Base-by-base conservation (phyloP, 2,113 vertebrate species). In the Eclectus roratus region DNA sequence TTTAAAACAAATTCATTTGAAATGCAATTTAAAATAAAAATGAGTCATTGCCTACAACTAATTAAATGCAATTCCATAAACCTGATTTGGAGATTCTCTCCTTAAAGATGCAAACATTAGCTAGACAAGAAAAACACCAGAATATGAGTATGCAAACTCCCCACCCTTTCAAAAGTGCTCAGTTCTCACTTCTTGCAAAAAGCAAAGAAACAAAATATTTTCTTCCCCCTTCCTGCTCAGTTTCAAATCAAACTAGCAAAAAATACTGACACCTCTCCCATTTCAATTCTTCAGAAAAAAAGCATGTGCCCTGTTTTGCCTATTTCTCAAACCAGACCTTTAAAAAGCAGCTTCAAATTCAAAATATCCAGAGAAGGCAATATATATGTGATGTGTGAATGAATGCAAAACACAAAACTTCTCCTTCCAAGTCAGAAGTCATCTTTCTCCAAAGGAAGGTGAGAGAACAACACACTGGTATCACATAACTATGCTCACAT, bases 1-100 rank as follows among this genome's bases (percentile, higher is more conserved):
- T 69, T 84, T 55, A 79, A 93, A 77, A 65, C 61, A 4, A 86
- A 85, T 94, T 91, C 71, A 58, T 35, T 80, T 85, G 44, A 72
- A 83, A 69, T 3, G 29, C 20, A 93, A 31, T 35, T 16, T 70
- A 81, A 87, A 94, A 73, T 37, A 60, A 35, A 70, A 60, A 23
- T 18, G 29, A 92, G 53, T 3, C 0, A 0, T 24, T 73, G 20
- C 41, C 16, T 17, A 52, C 80, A 94, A 47, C 1, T 49, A 84
- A 91, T 29, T 14, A 86, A 86, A 83, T 37, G 10, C 4, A 68
- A 53, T 55, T 90, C 29, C n/a, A 78, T 66, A 80, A 89, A 37
- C 6, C 31, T 66, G 14, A 80, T 88, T 56, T 77, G n/a, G 52
- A 94, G 37, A 69, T 61, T 61, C 31, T 65, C 11, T 46, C 6